These are phyloP conservation scores for Caenorhabditis sinica DNA, from an alignment of 2,888 invertebrate genomes.

Conservation along the genomic window DNA sequence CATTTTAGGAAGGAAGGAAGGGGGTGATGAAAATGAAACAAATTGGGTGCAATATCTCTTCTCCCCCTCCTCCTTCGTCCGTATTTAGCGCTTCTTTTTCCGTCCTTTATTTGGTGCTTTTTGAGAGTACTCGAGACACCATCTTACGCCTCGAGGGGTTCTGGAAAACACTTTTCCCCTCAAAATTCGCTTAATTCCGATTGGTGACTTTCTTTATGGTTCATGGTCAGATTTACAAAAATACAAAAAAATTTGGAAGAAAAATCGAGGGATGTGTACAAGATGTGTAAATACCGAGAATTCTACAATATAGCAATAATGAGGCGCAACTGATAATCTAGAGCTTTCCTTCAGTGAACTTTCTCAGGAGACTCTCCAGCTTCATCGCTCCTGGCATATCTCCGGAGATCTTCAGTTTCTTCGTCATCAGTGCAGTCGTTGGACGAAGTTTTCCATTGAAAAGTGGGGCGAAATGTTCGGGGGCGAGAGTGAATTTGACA, in stretches of 20 bases:
- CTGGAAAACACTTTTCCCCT: constrained; percentile 13
- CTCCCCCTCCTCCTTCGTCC: constrained; percentile 9
- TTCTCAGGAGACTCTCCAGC: constrained; percentile 91
- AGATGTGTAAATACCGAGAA: background rate
- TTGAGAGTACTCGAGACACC: constrained; percentile 42
- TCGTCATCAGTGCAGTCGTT: constrained; percentile 95
- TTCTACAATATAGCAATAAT: background rate
- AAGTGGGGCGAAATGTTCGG: constrained; percentile 85
- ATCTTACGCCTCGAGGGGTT: constrained; percentile 13
- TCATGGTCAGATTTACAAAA: constrained; percentile 19
- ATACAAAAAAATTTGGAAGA: too few relatives aligned
- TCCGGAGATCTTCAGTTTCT: constrained; percentile 92
- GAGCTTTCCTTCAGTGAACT: constrained; percentile 69
- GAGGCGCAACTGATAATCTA: constrained; percentile 1
- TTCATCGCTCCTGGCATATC: constrained; percentile 96
- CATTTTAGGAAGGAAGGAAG: background rate
- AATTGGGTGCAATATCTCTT: constrained; percentile 59
- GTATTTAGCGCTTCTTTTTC: constrained; percentile 4
- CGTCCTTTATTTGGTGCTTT: constrained; percentile 33
- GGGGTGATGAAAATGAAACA: constrained; percentile 30
- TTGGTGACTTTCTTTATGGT: background rate
- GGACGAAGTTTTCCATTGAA: constrained; percentile 91
- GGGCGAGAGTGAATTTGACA: constrained; percentile 85
- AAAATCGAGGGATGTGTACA: constrained; percentile 11
- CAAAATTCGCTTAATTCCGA: background rate